Percentiles rank a stretch among this genome's conserved stretches.
phyloP scores from a whole-genome alignment of 2,888 invertebrate genomes.

The Erynnis tages region DNA sequence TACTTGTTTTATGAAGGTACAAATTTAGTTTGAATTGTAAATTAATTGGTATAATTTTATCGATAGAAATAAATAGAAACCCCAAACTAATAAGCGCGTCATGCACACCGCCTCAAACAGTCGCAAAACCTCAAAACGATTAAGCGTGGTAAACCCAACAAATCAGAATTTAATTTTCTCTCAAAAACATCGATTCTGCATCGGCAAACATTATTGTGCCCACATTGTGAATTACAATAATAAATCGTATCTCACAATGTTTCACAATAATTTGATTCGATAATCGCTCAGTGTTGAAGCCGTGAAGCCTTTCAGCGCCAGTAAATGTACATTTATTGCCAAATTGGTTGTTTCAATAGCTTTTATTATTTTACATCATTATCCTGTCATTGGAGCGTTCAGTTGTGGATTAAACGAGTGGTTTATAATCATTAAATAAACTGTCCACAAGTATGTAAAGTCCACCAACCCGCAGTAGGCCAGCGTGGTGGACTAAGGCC shows the following conservation, averaged over 20 bases:
- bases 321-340: neutral
- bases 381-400: too few species aligned
- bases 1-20: too few species aligned
- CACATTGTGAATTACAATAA: conserved; percentile 9
- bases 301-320: neutral
- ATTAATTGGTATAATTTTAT: neutral
- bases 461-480: too few species aligned
- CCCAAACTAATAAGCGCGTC: conserved; percentile 4
- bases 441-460: too few species aligned
- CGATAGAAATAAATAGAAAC: neutral
- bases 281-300: conserved; percentile 5
- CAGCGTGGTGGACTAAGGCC: too few species aligned
- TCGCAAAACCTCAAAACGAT: conserved; percentile 18
- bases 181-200: conserved; percentile 11
- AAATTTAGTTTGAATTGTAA: neutral
- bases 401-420: too few species aligned
- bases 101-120: neutral
- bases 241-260: conserved; percentile 14
- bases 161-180: conserved; percentile 19
- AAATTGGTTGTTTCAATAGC: too few species aligned
- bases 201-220: neutral
- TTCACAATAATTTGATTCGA: conserved; percentile 20
- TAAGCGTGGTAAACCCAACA: conserved; percentile 10
- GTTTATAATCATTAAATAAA: too few species aligned
- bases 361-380: too few species aligned